These are phyloP conservation scores for Zeus faber DNA, from an alignment of 2,113 vertebrate species.

Conservation along the genomic window DNA sequence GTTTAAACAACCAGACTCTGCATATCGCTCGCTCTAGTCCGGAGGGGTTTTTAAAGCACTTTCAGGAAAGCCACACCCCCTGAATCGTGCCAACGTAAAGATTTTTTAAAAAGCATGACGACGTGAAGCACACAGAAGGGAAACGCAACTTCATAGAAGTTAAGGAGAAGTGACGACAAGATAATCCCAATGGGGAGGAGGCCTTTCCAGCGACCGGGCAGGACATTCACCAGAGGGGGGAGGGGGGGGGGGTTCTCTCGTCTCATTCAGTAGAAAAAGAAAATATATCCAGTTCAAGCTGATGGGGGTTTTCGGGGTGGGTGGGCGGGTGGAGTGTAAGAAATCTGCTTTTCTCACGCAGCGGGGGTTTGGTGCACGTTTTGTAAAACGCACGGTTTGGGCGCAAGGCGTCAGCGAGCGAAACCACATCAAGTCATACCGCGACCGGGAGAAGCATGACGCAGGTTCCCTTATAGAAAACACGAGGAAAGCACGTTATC, in stretches of 20 bases:
- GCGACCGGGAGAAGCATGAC: constrained; percentile 50
- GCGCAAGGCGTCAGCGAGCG: no score
- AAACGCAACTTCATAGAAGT: constrained; percentile 85
- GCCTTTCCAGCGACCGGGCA: constrained; percentile 60
- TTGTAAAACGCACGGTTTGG: not conserved
- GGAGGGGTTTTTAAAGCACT: not conserved
- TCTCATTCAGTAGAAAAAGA: constrained; percentile 5
- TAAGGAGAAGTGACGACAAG: constrained; percentile 72
- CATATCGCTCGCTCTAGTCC: not conserved
- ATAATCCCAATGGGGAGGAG: constrained; percentile 75
- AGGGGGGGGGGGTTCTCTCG: constrained; percentile 42
- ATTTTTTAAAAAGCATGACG: no score
- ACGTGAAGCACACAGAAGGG: constrained; percentile 57
- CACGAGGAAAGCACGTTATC: constrained; percentile 59
- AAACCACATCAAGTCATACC: constrained; percentile 36
- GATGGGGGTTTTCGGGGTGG: no score
- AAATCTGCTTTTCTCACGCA: constrained; percentile 2
- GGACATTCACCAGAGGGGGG: constrained; percentile 57
- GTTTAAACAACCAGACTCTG: no score
- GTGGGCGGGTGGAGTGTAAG: not conserved
- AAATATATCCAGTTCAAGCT: no score
- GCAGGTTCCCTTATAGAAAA: constrained; percentile 67
- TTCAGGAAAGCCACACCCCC: constrained; percentile 24
- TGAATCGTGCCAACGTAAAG: constrained; percentile 61
- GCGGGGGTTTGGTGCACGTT: not conserved